Evolutionary conservation across 2,888 invertebrate genomes (phyloP).

Genomic region (Cactoblastis cactorum): DNA sequence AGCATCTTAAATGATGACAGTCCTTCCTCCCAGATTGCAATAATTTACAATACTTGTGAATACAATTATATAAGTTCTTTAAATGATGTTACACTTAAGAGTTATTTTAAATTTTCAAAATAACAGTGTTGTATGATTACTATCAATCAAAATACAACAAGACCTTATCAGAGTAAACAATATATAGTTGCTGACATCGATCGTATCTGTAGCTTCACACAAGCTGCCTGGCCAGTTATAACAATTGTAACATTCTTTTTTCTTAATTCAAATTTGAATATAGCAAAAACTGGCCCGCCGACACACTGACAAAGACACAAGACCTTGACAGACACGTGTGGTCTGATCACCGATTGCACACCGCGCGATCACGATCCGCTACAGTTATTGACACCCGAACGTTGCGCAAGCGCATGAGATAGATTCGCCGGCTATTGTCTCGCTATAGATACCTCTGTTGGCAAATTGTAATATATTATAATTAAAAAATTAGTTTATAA

Average conservation of each 20-base stretch:
- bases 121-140: neutral
- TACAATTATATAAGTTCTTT: too few species aligned
- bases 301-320: slow-evolving; percentile 9
- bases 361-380: slow-evolving; percentile 39
- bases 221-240: neutral
- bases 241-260: neutral
- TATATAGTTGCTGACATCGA: neutral
- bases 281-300: slow-evolving; percentile 7
- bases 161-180: neutral
- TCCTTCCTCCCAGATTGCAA: too few species aligned
- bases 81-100: too few species aligned
- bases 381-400: slow-evolving; percentile 35
- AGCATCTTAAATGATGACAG: too few species aligned
- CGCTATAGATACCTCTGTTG: neutral
- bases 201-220: neutral
- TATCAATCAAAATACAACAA: neutral
- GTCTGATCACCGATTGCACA: slow-evolving; percentile 38
- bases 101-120: too few species aligned
- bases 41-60: too few species aligned
- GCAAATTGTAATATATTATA: neutral
- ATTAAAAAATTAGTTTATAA: too few species aligned
- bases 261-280: neutral
- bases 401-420: slow-evolving; percentile 45
- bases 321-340: slow-evolving; percentile 47
- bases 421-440: neutral